These are phyloP conservation scores for Cherax destructor DNA, from an alignment of 1,140 invertebrate species.

Conservation along the genomic window DNA sequence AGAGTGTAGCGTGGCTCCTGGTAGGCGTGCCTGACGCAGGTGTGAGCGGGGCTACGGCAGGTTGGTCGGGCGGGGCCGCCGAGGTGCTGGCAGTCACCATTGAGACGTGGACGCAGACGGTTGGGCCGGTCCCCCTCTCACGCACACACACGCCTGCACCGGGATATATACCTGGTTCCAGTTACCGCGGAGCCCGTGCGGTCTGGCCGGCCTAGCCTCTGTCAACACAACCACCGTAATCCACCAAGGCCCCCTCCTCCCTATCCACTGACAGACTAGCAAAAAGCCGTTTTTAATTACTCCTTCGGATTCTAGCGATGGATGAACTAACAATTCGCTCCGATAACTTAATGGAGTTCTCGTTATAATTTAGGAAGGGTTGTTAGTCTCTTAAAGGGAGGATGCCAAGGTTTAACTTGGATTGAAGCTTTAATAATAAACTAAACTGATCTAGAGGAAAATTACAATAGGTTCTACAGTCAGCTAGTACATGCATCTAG, in stretches of 20 bases:
- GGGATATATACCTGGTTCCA: background rate
- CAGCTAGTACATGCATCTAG: too few species aligned
- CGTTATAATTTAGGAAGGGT: background rate
- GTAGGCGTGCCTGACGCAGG: constrained; percentile 29
- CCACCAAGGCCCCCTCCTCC: background rate
- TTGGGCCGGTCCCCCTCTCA: constrained; percentile 14
- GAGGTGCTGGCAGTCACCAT: constrained; percentile 62
- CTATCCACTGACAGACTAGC: background rate
- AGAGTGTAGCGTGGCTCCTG: background rate
- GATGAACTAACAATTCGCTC: background rate
- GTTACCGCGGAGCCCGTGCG: background rate
- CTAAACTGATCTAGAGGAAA: too few species aligned
- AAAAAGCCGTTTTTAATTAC: background rate
- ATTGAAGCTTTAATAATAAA: too few species aligned
- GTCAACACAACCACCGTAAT: background rate
- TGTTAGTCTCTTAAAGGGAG: too few species aligned
- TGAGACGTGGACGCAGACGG: constrained; percentile 45
- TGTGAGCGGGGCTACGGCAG: constrained; percentile 49
- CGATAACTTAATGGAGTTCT: background rate
- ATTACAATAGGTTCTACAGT: too few species aligned
- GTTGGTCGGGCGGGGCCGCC: constrained; percentile 60
- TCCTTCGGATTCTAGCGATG: background rate
- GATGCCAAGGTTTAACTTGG: too few species aligned
- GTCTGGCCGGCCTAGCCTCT: background rate
- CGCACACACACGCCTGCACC: background rate